These are phyloP conservation scores for Danio albolineatus DNA, from an alignment of 2,797 vertebrate genomes.

Conservation along the genomic window DNA sequence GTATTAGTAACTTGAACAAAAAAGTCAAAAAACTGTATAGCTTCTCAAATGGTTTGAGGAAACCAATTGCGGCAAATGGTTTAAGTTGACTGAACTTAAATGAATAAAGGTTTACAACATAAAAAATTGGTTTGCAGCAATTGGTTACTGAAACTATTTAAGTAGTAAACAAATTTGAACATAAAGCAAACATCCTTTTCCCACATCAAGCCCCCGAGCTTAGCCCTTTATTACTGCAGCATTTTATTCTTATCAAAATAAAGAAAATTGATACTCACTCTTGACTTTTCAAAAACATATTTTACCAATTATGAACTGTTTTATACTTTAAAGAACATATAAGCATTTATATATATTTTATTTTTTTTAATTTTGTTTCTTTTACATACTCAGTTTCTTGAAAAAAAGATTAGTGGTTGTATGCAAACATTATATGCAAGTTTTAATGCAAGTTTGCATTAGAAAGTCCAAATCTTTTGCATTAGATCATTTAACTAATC, in stretches of 20 bases:
- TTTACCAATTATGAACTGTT: neutral
- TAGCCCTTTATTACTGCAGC: neutral
- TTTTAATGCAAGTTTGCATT: neutral
- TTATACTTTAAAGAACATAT: neutral
- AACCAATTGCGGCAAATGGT: no score
- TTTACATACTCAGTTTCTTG: neutral
- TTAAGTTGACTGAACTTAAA: no score
- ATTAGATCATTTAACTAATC: conserved; percentile 15
- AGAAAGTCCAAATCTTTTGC: neutral
- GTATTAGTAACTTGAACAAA: no score
- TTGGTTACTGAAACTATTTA: no score
- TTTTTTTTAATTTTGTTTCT: neutral
- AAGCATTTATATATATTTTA: no score
- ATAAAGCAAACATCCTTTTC: neutral
- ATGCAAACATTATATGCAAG: conserved; percentile 11
- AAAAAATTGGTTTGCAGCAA: no score
- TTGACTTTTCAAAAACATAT: neutral
- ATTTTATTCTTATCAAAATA: neutral
- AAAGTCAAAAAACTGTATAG: no score
- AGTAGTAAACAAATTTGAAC: no score
- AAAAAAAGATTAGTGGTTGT: neutral
- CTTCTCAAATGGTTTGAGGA: no score
- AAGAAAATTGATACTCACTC: neutral
- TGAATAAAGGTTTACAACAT: no score
- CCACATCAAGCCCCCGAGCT: neutral